These are phyloP conservation scores for Laspeyria flexula DNA, from an alignment of 2,888 invertebrate species.

Conservation along the genomic window DNA sequence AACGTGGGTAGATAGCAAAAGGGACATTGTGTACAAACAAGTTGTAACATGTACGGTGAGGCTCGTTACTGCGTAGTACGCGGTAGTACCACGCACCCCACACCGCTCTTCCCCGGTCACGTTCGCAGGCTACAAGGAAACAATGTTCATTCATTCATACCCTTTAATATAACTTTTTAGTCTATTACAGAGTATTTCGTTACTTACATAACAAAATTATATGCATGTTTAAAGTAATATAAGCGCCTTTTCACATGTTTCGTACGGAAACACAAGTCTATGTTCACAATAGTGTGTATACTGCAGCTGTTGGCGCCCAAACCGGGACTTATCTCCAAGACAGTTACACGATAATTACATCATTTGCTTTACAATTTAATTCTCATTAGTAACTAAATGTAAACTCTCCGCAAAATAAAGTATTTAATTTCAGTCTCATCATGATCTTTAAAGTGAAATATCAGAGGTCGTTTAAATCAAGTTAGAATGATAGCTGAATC, in stretches of 20 bases:
- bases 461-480: not conserved
- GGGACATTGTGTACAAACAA: slow-evolving; percentile 44
- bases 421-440: not conserved
- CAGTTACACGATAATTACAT: not conserved
- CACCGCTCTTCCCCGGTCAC: slow-evolving; percentile 32
- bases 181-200: slow-evolving; percentile 46
- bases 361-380: not conserved
- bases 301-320: not conserved
- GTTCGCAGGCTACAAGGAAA: slow-evolving; percentile 44
- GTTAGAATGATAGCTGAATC: not conserved
- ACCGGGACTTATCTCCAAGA: not conserved
- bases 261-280: not conserved
- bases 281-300: not conserved
- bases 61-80: slow-evolving; percentile 29
- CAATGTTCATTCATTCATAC: slow-evolving; percentile 56
- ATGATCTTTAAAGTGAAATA: not conserved
- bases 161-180: slow-evolving; percentile 53
- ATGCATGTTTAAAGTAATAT: slow-evolving; percentile 13
- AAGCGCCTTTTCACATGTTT: slow-evolving; percentile 23
- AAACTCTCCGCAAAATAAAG: not conserved
- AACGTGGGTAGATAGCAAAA: not conserved
- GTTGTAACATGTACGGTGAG: slow-evolving; percentile 21
- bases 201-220: slow-evolving; percentile 22
- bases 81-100: slow-evolving; percentile 41
- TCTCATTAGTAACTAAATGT: not conserved